Evolutionary conservation across 2,888 invertebrate species (phyloP).

Genomic region (Abrostola triplasia): DNA sequence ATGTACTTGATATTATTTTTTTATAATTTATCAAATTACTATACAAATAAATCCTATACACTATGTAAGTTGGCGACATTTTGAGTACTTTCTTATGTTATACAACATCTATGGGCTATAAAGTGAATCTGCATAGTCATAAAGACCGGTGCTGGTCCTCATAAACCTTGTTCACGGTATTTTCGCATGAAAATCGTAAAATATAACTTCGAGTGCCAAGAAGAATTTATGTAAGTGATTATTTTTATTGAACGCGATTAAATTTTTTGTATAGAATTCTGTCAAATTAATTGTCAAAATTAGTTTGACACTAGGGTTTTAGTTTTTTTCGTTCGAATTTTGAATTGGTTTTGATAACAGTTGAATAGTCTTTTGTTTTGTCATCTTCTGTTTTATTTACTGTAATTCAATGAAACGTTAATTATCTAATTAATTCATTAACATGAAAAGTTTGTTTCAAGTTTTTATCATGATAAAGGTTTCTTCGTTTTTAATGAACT

Average conservation of each 20-base stretch:
- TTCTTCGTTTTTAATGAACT: too few species aligned
- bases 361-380: slow-evolving; percentile 10
- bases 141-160: slow-evolving; percentile 38
- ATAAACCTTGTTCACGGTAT: slow-evolving; percentile 36
- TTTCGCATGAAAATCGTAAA: slow-evolving; percentile 21
- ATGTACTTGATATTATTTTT: slow-evolving; percentile 9
- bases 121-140: slow-evolving; percentile 58
- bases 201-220: background rate
- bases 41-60: background rate
- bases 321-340: slow-evolving; percentile 12
- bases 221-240: background rate
- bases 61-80: background rate
- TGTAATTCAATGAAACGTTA: too few species aligned
- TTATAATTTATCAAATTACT: background rate
- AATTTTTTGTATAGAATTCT: slow-evolving; percentile 16
- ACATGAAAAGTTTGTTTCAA: too few species aligned
- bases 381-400: too few species aligned
- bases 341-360: slow-evolving; percentile 6
- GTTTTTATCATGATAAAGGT: too few species aligned
- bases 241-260: slow-evolving; percentile 43
- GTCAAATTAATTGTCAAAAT: slow-evolving; percentile 35
- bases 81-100: slow-evolving; percentile 25
- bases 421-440: too few species aligned
- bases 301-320: slow-evolving; percentile 22
- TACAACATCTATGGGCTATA: slow-evolving; percentile 39